Base-by-base conservation (phyloP, 2,113 vertebrate genomes). In the Anser cygnoides region DNA sequence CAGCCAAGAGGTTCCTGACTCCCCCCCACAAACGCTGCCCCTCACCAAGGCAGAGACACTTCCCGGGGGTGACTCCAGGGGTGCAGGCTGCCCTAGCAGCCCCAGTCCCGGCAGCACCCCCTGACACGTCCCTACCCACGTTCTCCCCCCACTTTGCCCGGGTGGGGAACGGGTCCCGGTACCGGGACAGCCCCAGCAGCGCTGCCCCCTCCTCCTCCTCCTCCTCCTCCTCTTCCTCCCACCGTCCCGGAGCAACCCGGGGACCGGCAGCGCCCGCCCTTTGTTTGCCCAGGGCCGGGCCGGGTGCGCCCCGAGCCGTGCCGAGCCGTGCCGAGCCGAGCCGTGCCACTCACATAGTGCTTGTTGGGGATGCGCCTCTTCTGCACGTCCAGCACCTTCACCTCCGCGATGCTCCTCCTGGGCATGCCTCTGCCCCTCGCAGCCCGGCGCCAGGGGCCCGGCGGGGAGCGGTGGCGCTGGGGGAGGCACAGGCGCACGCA, bases 371-470 rank as follows among this genome's bases (percentile, higher is more conserved):
- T 96, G 83, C 98, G 97, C 96, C 98, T 94, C 96, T 98, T 98
- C 97, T 98, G 98, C 92, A 98, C 98, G 97, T 98, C 98, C 97
- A 98, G 97, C 95, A 98, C 98, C 96, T 97, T 98, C 97, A 98
- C 98, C 97, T 98, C 97, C 94, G 97, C 97, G 97, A 98, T 98
- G 96, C 98, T 98, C 88, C 98, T 97, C 96, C 98, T 95, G 94
- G 98, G 97, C 98, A 98, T 98, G 79, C 96, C 93, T 90, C 57
- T 35, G 96, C 46, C 90, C 87, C 91, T 62, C 41, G 88, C 75
- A 49, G 81, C 84, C 81, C 79, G 29, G 84, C 41, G 66, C 55
- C 41, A 17, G 26, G 67, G 31, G 44, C 66, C n/a, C 44, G 73
- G 82, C 85, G 61, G 66, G 65, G 50, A 80, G 68, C 63, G 68